These are phyloP conservation scores for Catostomus latipinnis DNA, from an alignment of 2,797 vertebrate genomes.

Conservation along the genomic window DNA sequence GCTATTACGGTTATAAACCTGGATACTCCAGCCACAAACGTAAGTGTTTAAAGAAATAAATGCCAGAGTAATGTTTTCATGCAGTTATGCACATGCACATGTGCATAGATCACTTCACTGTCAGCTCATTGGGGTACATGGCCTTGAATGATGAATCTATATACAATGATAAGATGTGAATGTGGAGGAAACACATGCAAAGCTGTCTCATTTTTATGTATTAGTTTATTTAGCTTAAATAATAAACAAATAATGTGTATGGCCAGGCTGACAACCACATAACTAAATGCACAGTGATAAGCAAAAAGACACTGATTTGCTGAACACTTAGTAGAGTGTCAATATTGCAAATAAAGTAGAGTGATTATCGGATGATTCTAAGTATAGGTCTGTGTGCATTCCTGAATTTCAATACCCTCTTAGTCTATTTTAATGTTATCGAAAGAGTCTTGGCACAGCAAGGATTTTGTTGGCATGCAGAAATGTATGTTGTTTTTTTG, in stretches of 20 bases:
- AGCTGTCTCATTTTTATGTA: not conserved
- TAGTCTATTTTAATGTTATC: constrained; percentile 4
- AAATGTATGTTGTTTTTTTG: constrained; percentile 3
- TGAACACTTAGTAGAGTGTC: not conserved
- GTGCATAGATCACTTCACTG: not conserved
- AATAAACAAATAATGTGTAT: not conserved
- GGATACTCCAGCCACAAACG: constrained; percentile 97
- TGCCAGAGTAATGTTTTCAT: not conserved
- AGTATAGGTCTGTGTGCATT: constrained; percentile 12
- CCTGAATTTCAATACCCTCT: constrained; percentile 6
- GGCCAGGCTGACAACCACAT: not conserved
- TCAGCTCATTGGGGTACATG: not conserved
- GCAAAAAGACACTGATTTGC: constrained; percentile 8
- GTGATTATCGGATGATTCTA: constrained; percentile 8
- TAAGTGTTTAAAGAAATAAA: constrained; percentile 76
- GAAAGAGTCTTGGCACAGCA: constrained; percentile 18
- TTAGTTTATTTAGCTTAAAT: not conserved
- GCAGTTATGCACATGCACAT: not conserved
- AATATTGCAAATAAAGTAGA: not conserved
- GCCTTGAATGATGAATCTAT: not conserved
- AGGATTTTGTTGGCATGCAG: constrained; percentile 19
- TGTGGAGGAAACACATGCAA: not conserved
- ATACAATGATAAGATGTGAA: not conserved
- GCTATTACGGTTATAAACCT: constrained; percentile 98
- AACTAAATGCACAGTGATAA: not conserved